Evolutionary conservation across 2,113 vertebrate genomes (phyloP).

Genomic region (Felis chaus): DNA sequence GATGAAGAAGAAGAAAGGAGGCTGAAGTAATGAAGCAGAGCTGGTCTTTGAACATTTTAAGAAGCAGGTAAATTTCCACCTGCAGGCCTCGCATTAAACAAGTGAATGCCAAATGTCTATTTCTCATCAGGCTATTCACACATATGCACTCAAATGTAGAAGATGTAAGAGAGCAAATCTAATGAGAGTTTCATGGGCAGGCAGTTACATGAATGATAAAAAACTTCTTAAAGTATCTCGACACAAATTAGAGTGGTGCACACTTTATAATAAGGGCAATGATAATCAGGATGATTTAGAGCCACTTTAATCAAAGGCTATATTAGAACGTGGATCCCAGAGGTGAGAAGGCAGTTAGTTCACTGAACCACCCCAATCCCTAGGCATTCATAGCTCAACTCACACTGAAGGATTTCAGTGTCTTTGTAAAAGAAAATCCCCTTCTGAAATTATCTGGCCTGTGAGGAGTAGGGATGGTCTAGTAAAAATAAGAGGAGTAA

Average conservation of each 20-base stretch:
- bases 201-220: slow-evolving; percentile 52
- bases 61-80: neutral
- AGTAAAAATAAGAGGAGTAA: slow-evolving; percentile 22
- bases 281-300: slow-evolving; percentile 36
- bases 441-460: slow-evolving; percentile 52
- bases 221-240: slow-evolving; percentile 68
- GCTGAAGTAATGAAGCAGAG: neutral
- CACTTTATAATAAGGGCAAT: slow-evolving; percentile 56
- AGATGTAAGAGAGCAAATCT: neutral
- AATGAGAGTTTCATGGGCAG: slow-evolving; percentile 30
- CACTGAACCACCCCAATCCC: slow-evolving; percentile 50
- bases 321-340: slow-evolving; percentile 57
- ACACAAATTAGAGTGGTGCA: neutral
- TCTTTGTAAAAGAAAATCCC: slow-evolving; percentile 69
- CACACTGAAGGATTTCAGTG: slow-evolving; percentile 63
- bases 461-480: neutral
- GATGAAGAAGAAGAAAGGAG: fast-evolving
- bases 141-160: neutral
- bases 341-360: slow-evolving; percentile 66
- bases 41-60: neutral
- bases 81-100: neutral
- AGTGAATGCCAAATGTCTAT: neutral
- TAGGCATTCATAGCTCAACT: slow-evolving; percentile 57
- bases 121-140: neutral
- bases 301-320: slow-evolving; percentile 60